A percentile compares a stretch with the other conserved stretches of the same genome.
phyloP scores from a whole-genome alignment of 2,888 invertebrate genomes.

The Elmis aenea region DNA sequence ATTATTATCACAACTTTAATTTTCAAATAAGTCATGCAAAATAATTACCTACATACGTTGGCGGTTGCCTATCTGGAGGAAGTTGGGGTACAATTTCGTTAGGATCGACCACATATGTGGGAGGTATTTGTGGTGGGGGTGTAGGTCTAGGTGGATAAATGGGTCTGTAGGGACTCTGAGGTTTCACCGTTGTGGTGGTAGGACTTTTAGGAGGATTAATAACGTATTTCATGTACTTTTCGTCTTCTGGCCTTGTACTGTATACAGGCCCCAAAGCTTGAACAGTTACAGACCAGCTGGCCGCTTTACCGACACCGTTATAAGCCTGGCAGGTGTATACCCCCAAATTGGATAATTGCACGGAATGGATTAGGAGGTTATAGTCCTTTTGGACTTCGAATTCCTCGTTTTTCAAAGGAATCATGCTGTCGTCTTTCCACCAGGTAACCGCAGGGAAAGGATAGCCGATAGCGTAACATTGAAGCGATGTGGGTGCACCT shows the following conservation, averaged over 20 bases:
- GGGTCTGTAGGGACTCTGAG: conserved; percentile 42
- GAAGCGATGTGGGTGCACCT: conserved; percentile 63
- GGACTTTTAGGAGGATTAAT: conserved; percentile 52
- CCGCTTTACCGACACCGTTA: conserved; percentile 69
- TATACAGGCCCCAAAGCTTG: conserved; percentile 68
- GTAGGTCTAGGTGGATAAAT: conserved; percentile 34
- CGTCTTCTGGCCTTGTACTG: conserved; percentile 53
- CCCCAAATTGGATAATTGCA: conserved; percentile 70
- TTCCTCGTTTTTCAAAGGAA: conserved; percentile 63
- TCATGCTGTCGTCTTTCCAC: conserved; percentile 74
- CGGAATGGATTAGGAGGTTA: conserved; percentile 67
- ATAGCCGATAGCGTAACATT: conserved; percentile 78
- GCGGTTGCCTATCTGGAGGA: conserved; percentile 4
- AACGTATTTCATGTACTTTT: conserved; percentile 54
- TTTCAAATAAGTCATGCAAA: no score
- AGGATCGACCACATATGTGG: conserved; percentile 28
- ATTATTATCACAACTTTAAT: no score
- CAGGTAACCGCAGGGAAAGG: conserved; percentile 76
- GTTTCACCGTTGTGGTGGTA: conserved; percentile 31
- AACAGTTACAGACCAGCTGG: conserved; percentile 70
- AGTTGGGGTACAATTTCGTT: conserved; percentile 6
- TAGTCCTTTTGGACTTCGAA: conserved; percentile 71
- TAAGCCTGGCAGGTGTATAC: conserved; percentile 87
- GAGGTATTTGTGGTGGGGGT: conserved; percentile 26
- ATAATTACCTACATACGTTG: no score